A percentile compares a stretch with the other conserved stretches of the same genome.
These are phyloP conservation scores for Tauraco erythrolophus DNA, from an alignment of 2,113 vertebrate species.

Conservation along the genomic window DNA sequence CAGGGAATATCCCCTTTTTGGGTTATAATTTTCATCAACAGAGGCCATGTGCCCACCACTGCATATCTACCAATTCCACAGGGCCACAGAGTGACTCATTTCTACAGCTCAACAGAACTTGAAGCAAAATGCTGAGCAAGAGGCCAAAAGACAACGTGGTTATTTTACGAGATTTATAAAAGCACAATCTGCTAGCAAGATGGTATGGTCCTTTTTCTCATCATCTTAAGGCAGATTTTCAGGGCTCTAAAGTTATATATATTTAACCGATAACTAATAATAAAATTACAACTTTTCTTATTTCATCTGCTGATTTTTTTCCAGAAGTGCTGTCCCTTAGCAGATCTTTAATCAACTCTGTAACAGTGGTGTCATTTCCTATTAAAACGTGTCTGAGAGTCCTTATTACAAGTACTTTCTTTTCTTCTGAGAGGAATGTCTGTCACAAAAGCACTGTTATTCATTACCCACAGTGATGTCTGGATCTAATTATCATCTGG, in stretches of 20 bases:
- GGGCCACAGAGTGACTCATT: conserved; percentile 60
- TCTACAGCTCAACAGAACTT: conserved; percentile 50
- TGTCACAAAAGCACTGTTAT: conserved; percentile 43
- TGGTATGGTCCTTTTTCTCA: not conserved
- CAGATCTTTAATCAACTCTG: conserved; percentile 38
- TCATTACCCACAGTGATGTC: conserved; percentile 37
- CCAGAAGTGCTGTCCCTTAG: conserved; percentile 26
- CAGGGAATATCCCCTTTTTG: conserved; percentile 50
- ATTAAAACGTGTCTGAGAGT: conserved; percentile 50
- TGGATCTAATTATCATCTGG: conserved; percentile 46
- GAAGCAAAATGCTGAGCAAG: conserved; percentile 65
- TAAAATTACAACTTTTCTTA: conserved; percentile 40
- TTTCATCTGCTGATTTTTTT: conserved; percentile 12
- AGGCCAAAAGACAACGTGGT: conserved; percentile 52
- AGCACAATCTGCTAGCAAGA: not conserved
- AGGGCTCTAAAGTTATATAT: not conserved
- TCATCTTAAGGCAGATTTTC: not conserved
- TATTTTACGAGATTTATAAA: not conserved
- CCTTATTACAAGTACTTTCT: conserved; percentile 5
- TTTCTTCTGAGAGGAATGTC: not conserved
- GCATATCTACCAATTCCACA: conserved; percentile 34
- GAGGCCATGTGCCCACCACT: not conserved
- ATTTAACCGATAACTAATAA: conserved; percentile 27
- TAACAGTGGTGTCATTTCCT: conserved; percentile 46
- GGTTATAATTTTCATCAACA: conserved; percentile 47